Base-by-base conservation (phyloP, 2,113 vertebrate genomes). In the Aptenodytes forsteri region DNA sequence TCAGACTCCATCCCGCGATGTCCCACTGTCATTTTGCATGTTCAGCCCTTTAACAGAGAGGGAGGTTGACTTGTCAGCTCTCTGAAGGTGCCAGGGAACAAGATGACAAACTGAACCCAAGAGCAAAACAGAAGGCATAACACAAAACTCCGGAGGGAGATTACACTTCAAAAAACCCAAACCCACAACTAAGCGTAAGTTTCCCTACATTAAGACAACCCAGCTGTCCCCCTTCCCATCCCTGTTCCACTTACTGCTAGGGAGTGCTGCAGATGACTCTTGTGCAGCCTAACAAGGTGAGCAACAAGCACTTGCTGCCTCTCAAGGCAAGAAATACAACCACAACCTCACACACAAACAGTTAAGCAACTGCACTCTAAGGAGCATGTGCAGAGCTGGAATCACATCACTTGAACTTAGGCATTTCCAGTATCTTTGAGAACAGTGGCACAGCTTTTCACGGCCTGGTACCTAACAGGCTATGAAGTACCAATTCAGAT, bases 11-110 rank as follows among this genome's bases (percentile, higher is more conserved):
- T 4, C 19, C 83, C 56, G 54, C 3, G 1, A 27, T 16, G 49
- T 52, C 54, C 52, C 26, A 14, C 40, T 34, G 49, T 3, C 47
- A 59, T 4, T 23, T 0, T 3, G 40, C 19, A 9, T 2, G 30
- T 32, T 38, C 71, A 66, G 36, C 10, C 36, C 42, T 54, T 18
- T 23, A 9, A 7, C 19, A 71, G 59, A 25, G 34, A 42, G 17
- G 15, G 13, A 58, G 32, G 16, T 1, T 65, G 38, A 38, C 6
- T 65, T 62, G 11, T 1, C 14, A 11, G 30, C 25, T 87, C 54
- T 22, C 49, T 34, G 25, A 27, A 40, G 36, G 62, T 29, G 23
- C 20, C 52, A 75, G 26, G 9, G 29, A 80, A 69, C 34, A 87
- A 67, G 19, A 58, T 0, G 2, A 38, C 21, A 87, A 76, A 66